Evolutionary conservation across 2,113 vertebrate genomes (phyloP), one percentile per base, ranked within the genome.

Genomic region (Piaya cayana): DNA sequence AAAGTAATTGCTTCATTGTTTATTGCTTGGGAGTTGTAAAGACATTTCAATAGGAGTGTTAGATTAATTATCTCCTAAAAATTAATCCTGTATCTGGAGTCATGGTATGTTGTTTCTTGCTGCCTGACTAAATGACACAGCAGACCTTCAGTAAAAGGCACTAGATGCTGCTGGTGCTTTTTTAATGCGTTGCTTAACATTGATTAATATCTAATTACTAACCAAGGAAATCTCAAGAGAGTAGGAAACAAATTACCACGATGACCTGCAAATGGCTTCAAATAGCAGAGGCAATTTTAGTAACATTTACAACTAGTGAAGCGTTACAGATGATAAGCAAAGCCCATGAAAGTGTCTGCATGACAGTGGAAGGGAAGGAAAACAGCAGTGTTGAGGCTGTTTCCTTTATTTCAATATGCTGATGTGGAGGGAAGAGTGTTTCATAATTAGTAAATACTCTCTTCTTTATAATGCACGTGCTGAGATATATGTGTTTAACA

Each of bases 81-180:
- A 56, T 64, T 4, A 82, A 19, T 84, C 59, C 17, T 17, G 0
- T 63, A 17, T 67, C 60, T 75, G 34, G 15, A 86, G 37, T 53
- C 9, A 23, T 7, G 22, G 9, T 47, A 22, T 1, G 0, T 52
- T 34, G 1, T 74, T 76, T 71, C 69, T 72, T 84, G 43, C 30
- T 84, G 43, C 49, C 21, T 52, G 59, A 76, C 12, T 58, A 69
- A 29, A 59, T 62, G 43, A 3, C 47, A 49, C 7, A 47, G 32
- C 68, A 15, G 72, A 70, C 65, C 58, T 19, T 93, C 23, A 68
- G 27, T 30, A 18, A 47, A 88, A 92, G 42, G 65, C 69, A 55
- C 74, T 93, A 86, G 72, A 50, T 84, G 58, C 75, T 96, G 81
- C 53, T 86, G 87, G 62, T 87, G 49, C 39, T 87, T 84, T 84